These are phyloP conservation scores for Luscinia luscinia DNA, from an alignment of 2,797 vertebrate genomes.

Conservation along the genomic window DNA sequence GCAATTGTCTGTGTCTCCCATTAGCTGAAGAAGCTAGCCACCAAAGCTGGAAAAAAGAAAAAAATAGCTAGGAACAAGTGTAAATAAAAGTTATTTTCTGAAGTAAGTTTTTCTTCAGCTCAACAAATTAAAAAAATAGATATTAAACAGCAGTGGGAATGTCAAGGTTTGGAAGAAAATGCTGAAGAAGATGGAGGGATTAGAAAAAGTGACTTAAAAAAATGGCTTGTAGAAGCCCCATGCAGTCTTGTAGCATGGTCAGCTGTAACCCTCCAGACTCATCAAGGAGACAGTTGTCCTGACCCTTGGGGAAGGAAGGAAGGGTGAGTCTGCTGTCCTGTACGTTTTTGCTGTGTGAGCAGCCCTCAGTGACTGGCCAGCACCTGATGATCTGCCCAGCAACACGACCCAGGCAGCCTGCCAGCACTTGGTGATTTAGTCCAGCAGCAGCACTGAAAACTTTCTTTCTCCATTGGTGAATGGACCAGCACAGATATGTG, in stretches of 20 bases:
- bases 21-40: background rate
- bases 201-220: background rate
- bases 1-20: background rate
- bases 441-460: background rate
- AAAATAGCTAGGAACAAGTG: background rate
- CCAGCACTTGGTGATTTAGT: background rate
- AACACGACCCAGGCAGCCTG: accelerated
- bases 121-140: background rate
- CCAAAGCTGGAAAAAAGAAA: background rate
- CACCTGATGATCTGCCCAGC: background rate
- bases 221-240: background rate
- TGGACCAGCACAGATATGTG: background rate
- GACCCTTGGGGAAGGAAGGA: background rate
- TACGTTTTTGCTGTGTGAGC: background rate
- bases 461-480: background rate
- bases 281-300: background rate
- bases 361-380: background rate
- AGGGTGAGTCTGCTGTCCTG: background rate
- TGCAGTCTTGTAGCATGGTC: background rate
- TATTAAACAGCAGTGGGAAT: background rate
- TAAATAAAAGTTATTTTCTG: background rate
- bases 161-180: background rate
- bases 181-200: background rate
- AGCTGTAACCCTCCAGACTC: background rate
- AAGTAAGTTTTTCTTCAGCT: background rate